Evolutionary conservation across 2,888 invertebrate species (phyloP), one percentile per base, ranked within the genome.

Genomic region (Drosophila falleni): DNA sequence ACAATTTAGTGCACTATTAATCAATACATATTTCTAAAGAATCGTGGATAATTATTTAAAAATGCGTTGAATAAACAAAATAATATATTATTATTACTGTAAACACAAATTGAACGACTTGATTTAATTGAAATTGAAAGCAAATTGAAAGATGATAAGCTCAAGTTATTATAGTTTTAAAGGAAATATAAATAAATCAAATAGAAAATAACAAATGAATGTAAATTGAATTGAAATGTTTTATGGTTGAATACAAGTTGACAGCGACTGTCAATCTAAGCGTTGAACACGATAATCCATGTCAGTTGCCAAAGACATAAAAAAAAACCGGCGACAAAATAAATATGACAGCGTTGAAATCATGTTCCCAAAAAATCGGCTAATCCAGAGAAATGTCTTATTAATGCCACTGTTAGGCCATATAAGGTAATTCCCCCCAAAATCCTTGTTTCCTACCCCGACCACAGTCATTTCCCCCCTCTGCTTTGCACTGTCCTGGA

Each of bases 371-470:
- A 5, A 33, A 62, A 62, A 50, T 63, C 35, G 11, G n/a, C 37
- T 78, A 70, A 76, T 70, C 59, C 71, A 46, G 42, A 56, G 44
- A 73, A 80, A 81, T 78, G 71, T 76, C 63, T 71, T 78, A 76
- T 78, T 73, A 83, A 83, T 80, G 62, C 80, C 82, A 70, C 56
- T 56, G 47, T 54, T 67, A 56, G 55, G 64, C 63, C 63, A 55
- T 49, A 61, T 47, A 46, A 50, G 62, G 64, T 55, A 46, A 55
- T 29, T 29, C 29, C 37, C 39, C 58, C 8, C 4, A 29, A 29
- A n/a, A n/a, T 13, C 9, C 41, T 11, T n/a, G 6, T 10, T 9
- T 0, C 5, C 11, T 4, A 8, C 35, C 37, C 23, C 15, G 1
- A 19, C 41, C 41, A 19, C 2, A 16, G 3, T 8, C 35, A 6